Base-by-base conservation (phyloP, 2,113 vertebrate genomes). In the Calcarius ornatus region DNA sequence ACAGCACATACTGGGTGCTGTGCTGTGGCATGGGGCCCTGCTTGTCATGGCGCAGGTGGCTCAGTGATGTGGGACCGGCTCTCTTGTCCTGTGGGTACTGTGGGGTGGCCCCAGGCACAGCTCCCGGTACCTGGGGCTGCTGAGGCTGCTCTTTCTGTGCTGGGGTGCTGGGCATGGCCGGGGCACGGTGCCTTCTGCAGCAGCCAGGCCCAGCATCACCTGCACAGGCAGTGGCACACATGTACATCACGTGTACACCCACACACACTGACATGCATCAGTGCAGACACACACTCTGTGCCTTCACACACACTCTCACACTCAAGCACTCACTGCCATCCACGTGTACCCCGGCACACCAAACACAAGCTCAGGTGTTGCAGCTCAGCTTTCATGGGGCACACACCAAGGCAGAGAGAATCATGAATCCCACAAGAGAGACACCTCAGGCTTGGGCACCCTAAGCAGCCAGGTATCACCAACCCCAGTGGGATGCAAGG, bases 361-460 rank as follows among this genome's bases (percentile, higher is more conserved):
- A 17, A 61, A 7, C 27, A 12, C 37, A 27, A 21, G 5, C 48
- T 12, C 28, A 2, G 11, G 42, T 13, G 23, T 12, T 9, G 5
- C 38, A 35, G 47, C 30, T 42, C 59, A 50, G 30, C 31, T 35
- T 83, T 72, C 50, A 75, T 6, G 11, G 54, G 43, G 61, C 35
- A 47, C 35, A 21, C 0, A 0, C 20, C 24, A 17, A 54, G n/a
- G 45, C 59, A 69, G 50, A 57, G 22, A 23, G 19, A 18, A 14
- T 53, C 0, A 0, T 22, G 28, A 63, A 59, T 40, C 50, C 18
- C 59, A 76, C 4, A 4, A 38, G n/a, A 57, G 12, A n/a, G 25
- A 35, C 0, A 0, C 4, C 5, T 16, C n/a, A 5, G 2, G 6
- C 48, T 27, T 43, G 25, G 85, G 47, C 37, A 81, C 9, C 31